Evolutionary conservation across 2,797 vertebrate species (phyloP).

Genomic region (Paedocypris micromegethes): DNA sequence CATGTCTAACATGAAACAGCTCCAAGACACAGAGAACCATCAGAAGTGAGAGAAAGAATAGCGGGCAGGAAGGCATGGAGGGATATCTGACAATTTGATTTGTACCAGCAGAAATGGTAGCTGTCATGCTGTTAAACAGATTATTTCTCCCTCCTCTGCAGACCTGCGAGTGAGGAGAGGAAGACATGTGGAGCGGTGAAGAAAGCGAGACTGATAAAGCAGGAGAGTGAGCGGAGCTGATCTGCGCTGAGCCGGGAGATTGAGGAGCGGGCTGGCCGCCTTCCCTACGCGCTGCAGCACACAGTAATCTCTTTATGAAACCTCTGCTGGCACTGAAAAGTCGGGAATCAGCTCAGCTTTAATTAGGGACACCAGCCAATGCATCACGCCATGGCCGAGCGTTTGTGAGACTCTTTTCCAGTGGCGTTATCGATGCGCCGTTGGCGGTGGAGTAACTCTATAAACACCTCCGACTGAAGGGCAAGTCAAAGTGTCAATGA

Average conservation of each 20-base stretch:
- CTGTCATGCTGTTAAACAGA: constrained; percentile 50
- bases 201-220: constrained; percentile 26
- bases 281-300: constrained; percentile 34
- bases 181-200: constrained; percentile 21
- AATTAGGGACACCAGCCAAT: constrained; percentile 41
- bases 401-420: background rate
- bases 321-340: constrained; percentile 44
- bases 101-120: constrained; percentile 42
- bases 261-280: constrained; percentile 28
- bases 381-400: constrained; percentile 21
- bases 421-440: constrained; percentile 29
- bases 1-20: constrained; percentile 26
- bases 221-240: constrained; percentile 24
- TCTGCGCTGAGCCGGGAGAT: constrained; percentile 33
- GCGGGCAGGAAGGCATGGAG: constrained; percentile 7
- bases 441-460: constrained; percentile 24
- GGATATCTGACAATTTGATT: constrained; percentile 40
- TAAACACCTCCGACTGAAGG: constrained; percentile 4
- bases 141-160: constrained; percentile 42
- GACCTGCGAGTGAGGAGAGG: constrained; percentile 18
- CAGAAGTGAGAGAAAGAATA: constrained; percentile 7
- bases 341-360: constrained; percentile 40
- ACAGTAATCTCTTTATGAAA: constrained; percentile 56
- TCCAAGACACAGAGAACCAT: constrained; percentile 17
- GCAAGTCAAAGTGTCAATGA: no score